Evolutionary conservation across 2,888 invertebrate genomes (phyloP).

Genomic region (Agrypnus murinus): DNA sequence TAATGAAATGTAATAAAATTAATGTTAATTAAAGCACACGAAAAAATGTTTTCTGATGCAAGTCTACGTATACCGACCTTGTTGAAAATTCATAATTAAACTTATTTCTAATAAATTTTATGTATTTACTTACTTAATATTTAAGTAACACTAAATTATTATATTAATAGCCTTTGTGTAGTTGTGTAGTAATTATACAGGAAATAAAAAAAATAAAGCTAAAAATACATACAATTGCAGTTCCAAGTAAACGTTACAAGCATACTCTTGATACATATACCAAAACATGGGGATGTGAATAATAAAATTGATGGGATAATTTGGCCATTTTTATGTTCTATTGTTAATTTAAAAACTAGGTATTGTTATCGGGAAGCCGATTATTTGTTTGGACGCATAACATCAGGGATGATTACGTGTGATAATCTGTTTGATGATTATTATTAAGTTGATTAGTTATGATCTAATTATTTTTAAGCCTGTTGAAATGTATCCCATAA

Average conservation of each 20-base stretch:
- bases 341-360: not conserved
- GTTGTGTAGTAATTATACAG: conserved; percentile 2
- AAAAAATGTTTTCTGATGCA: conserved; percentile 6
- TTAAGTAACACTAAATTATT: conserved; percentile 12
- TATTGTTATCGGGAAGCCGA: no score
- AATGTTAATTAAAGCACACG: no score
- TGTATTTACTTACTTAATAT: conserved; percentile 23
- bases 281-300: not conserved
- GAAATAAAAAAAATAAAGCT: conserved; percentile 1
- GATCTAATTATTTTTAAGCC: no score
- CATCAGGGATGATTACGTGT: no score
- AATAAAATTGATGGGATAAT: conserved; percentile 5
- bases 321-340: not conserved
- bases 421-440: no score
- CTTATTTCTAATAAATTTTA: conserved; percentile 2
- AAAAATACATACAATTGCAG: not conserved
- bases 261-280: not conserved
- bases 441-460: no score
- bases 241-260: not conserved
- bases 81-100: conserved; percentile 20
- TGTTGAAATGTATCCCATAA: no score
- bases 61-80: conserved; percentile 10
- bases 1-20: no score
- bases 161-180: not conserved
- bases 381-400: no score